phyloP scores from a whole-genome alignment of 23 tunicate genomes.

The Halocynthia aurantium region DNA sequence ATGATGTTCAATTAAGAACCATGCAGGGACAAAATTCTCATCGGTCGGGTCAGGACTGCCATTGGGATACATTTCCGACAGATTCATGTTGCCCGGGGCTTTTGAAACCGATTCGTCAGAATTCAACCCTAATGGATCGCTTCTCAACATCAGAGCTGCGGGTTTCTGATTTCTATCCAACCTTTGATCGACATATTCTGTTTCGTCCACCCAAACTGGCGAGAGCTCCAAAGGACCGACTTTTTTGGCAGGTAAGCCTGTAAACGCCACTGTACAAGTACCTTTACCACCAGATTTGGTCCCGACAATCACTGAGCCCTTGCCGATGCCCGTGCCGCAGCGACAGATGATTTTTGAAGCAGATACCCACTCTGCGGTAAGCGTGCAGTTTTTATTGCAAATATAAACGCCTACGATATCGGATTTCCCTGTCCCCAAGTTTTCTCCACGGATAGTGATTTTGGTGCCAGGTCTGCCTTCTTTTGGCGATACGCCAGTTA shows the following conservation, averaged over 20 bases:
- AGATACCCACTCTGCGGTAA: slow-evolving; percentile 93
- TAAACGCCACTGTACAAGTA: slow-evolving; percentile 68
- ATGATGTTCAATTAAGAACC: slow-evolving; percentile 89
- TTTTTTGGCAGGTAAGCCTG: slow-evolving; percentile 36
- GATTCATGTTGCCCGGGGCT: slow-evolving; percentile 58
- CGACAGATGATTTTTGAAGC: slow-evolving; percentile 84
- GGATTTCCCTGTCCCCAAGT: slow-evolving; percentile 62
- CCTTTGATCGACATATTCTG: slow-evolving; percentile 75
- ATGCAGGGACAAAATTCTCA: slow-evolving; percentile 92
- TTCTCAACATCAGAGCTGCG: slow-evolving; percentile 31
- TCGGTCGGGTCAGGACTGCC: slow-evolving; percentile 88
- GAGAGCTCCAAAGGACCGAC: slow-evolving; percentile 79
- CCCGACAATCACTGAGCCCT: slow-evolving; percentile 73
- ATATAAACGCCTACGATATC: slow-evolving; percentile 87
- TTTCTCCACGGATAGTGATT: slow-evolving; percentile 97
- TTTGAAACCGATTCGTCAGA: slow-evolving; percentile 68
- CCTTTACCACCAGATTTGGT: slow-evolving; percentile 92
- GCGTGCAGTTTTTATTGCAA: slow-evolving; percentile 79
- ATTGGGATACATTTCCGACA: slow-evolving; percentile 58
- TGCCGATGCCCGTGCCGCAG: slow-evolving; percentile 57
- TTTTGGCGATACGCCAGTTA: slow-evolving; percentile 95
- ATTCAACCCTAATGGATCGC: slow-evolving; percentile 89
- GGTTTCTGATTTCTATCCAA: slow-evolving; percentile 66
- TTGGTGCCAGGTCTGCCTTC: slow-evolving; percentile 86
- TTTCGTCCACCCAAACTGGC: slow-evolving; percentile 94